A percentile compares a stretch with the other conserved stretches of the same genome.
Conservation (phyloP, 1,140 invertebrate species). For the Pararge aegeria region DNA sequence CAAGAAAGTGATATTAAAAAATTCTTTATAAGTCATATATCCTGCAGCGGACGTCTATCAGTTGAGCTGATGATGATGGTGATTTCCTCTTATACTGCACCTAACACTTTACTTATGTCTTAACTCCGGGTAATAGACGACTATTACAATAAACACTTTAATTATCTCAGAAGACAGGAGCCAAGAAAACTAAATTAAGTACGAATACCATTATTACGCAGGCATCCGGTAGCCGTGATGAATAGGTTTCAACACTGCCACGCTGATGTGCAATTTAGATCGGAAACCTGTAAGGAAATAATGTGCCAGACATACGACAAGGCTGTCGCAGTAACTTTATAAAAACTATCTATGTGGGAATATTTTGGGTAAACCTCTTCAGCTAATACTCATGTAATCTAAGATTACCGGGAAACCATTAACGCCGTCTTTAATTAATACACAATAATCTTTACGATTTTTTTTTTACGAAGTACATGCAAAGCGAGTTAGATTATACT, state of each 20-base stretch:
- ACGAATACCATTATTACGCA: slow-evolving; percentile 14
- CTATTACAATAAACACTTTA: slow-evolving; percentile 16
- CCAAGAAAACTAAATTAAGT: slow-evolving; percentile 12
- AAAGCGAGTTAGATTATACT: too few relatives aligned
- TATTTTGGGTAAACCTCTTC: too few relatives aligned
- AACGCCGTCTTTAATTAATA: too few relatives aligned
- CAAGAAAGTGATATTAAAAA: too few relatives aligned
- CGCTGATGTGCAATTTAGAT: slow-evolving; percentile 20
- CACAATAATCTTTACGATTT: too few relatives aligned
- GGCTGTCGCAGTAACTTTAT: background rate
- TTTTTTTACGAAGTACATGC: too few relatives aligned
- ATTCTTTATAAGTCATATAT: too few relatives aligned
- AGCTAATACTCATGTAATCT: too few relatives aligned
- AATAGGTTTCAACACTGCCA: slow-evolving; percentile 9
- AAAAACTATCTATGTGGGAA: too few relatives aligned
- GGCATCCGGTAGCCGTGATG: slow-evolving; percentile 14
- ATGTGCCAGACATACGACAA: slow-evolving; percentile 5
- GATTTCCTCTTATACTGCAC: background rate
- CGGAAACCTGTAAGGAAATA: slow-evolving; percentile 7
- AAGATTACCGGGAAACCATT: too few relatives aligned
- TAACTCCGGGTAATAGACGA: slow-evolving; percentile 3
- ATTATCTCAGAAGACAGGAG: slow-evolving; percentile 16
- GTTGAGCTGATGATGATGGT: too few relatives aligned
- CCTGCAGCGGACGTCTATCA: too few relatives aligned
- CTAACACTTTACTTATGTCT: slow-evolving; percentile 2